These are phyloP conservation scores for Drosophila mercatorum DNA, from an alignment of 2,888 invertebrate genomes.

Conservation along the genomic window DNA sequence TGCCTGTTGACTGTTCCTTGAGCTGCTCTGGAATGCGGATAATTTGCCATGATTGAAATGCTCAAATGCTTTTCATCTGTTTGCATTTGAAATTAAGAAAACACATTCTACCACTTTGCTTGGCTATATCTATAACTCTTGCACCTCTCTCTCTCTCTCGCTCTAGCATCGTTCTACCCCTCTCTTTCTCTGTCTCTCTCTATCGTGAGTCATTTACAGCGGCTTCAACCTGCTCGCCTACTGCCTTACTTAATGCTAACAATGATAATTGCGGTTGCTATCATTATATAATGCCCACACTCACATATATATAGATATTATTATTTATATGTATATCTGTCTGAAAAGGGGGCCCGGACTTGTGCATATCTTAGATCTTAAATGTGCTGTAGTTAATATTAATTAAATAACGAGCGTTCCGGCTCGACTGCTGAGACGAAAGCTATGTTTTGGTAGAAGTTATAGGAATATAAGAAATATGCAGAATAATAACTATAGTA, in stretches of 20 bases:
- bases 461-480: not conserved
- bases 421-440: not conserved
- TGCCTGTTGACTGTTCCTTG: slow-evolving; percentile 49
- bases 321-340: not conserved
- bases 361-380: slow-evolving; percentile 14
- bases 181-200: not conserved
- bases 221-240: slow-evolving; percentile 55
- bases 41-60: slow-evolving; percentile 76
- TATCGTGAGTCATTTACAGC: slow-evolving; percentile 47
- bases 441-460: not conserved
- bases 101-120: slow-evolving; percentile 29
- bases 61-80: slow-evolving; percentile 71
- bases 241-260: slow-evolving; percentile 55
- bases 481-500: not conserved
- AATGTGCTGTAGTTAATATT: not conserved
- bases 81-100: slow-evolving; percentile 69
- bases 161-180: not conserved
- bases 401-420: slow-evolving; percentile 3
- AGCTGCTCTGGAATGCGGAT: slow-evolving; percentile 72
- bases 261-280: slow-evolving; percentile 36
- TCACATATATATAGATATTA: slow-evolving; percentile 4
- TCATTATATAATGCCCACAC: slow-evolving; percentile 49
- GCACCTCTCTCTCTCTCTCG: not conserved
- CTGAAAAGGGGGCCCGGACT: slow-evolving; percentile 29
- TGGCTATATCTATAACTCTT: slow-evolving; percentile 14